Conservation (phyloP, 2,797 vertebrate species). For the Brotula barbata region DNA sequence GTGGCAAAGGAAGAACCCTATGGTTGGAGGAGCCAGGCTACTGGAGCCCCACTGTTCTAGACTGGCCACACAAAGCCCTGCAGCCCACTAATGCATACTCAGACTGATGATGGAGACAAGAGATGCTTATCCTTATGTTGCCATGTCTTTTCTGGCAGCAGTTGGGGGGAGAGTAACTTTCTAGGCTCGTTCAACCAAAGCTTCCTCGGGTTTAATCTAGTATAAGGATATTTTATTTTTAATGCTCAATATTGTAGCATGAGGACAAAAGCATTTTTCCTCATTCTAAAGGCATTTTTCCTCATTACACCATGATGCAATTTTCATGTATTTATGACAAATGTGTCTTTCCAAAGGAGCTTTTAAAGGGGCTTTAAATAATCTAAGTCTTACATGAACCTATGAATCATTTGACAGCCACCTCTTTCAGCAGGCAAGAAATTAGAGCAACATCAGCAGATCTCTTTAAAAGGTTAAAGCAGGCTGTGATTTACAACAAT, state of each 20-base stretch:
- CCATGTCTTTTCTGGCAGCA: conserved; percentile 7
- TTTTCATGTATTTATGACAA: neutral
- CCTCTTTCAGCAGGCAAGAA: neutral
- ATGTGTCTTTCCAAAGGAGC: too few species aligned
- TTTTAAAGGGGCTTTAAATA: too few species aligned
- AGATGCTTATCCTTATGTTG: conserved; percentile 8
- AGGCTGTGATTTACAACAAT: neutral
- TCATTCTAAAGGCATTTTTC: too few species aligned
- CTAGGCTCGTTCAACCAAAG: neutral
- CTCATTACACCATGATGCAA: too few species aligned
- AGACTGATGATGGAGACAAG: neutral
- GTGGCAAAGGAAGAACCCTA: conserved; percentile 45
- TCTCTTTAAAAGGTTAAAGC: neutral
- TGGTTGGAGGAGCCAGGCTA: conserved; percentile 32
- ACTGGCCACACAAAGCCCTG: conserved; percentile 18
- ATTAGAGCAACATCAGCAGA: neutral
- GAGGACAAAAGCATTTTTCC: too few species aligned
- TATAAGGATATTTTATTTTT: neutral
- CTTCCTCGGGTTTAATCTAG: neutral
- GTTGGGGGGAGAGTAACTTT: neutral
- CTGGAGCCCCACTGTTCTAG: conserved; percentile 39
- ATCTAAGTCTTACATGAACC: too few species aligned
- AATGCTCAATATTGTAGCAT: too few species aligned
- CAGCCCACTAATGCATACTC: conserved; percentile 15
- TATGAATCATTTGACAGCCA: neutral